Percentiles rank a stretch among this genome's conserved stretches.
These are phyloP conservation scores for Scomberomorus guttatus DNA, from an alignment of 2,797 vertebrate species.

Conservation along the genomic window DNA sequence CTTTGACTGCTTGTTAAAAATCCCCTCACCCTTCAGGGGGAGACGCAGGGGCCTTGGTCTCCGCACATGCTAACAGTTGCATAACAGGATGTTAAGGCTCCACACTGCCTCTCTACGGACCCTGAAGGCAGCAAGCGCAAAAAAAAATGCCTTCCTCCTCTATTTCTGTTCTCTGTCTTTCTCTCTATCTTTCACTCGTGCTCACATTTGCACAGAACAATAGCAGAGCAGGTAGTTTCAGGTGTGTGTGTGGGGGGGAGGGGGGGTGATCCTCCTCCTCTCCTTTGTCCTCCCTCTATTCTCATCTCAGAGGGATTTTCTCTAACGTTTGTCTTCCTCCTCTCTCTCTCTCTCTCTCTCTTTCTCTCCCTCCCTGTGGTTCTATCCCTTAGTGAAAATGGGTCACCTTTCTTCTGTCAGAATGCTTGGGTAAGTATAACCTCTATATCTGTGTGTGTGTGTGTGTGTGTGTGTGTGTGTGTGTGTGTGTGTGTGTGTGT, in stretches of 20 bases:
- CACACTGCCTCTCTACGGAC: constrained; percentile 8
- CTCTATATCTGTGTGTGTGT: constrained; percentile 37
- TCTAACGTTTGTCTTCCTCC: constrained; percentile 31
- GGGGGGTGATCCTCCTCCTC: background rate
- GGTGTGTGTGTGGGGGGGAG: background rate
- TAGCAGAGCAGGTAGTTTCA: constrained; percentile 41
- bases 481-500: constrained; percentile 3
- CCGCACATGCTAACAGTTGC: constrained; percentile 47
- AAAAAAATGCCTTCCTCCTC: constrained; percentile 45
- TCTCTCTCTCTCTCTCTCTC: constrained; percentile 3
- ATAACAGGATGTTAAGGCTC: constrained; percentile 41
- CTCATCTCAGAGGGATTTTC: constrained; percentile 74
- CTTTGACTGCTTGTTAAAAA: constrained; percentile 16
- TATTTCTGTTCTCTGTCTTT: constrained; percentile 30
- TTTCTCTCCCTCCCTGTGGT: constrained; percentile 46
- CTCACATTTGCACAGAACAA: constrained; percentile 46
- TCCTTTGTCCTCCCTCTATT: constrained; percentile 45
- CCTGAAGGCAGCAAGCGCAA: background rate
- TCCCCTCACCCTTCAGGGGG: constrained; percentile 1
- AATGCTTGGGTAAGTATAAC: constrained; percentile 66
- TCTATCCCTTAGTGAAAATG: constrained; percentile 76
- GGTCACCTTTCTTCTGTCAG: constrained; percentile 79
- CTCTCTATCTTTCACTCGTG: background rate
- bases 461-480: constrained; percentile 12
- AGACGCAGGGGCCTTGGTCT: constrained; percentile 16